Conservation (phyloP, 2,888 invertebrate genomes). For the Oithona nana region DNA sequence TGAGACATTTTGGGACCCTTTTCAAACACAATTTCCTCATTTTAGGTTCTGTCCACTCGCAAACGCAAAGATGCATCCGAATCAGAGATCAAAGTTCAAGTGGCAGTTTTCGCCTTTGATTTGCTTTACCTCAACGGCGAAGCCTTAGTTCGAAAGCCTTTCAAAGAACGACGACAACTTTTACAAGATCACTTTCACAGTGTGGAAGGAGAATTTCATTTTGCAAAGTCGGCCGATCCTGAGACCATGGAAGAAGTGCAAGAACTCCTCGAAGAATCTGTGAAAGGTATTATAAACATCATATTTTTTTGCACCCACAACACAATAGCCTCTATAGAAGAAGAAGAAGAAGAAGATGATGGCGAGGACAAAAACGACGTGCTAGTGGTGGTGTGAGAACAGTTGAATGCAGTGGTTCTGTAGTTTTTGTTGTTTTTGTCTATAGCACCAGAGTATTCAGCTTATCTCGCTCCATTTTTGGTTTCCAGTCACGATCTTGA, state of each 20-base stretch:
- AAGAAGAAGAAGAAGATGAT: no score
- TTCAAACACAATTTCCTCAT: no score
- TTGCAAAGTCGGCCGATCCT: slow-evolving; percentile 47
- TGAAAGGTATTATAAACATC: slow-evolving; percentile 43
- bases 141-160: slow-evolving; percentile 56
- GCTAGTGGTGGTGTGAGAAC: neutral
- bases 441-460: slow-evolving; percentile 18
- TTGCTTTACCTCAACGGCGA: slow-evolving; percentile 73
- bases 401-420: neutral
- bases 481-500: neutral
- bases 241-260: slow-evolving; percentile 73
- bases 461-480: slow-evolving; percentile 6
- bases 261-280: slow-evolving; percentile 77
- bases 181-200: slow-evolving; percentile 46
- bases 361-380: neutral
- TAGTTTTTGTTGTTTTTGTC: neutral
- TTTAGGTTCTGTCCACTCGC: slow-evolving; percentile 16
- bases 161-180: slow-evolving; percentile 49
- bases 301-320: neutral
- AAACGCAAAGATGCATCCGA: slow-evolving; percentile 44
- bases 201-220: slow-evolving; percentile 56
- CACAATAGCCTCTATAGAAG: no score
- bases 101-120: slow-evolving; percentile 93
- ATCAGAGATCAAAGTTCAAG: slow-evolving; percentile 59
- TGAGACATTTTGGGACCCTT: no score